Base-by-base conservation (phyloP, 2,797 vertebrate genomes). In the Thunnus albacares region DNA sequence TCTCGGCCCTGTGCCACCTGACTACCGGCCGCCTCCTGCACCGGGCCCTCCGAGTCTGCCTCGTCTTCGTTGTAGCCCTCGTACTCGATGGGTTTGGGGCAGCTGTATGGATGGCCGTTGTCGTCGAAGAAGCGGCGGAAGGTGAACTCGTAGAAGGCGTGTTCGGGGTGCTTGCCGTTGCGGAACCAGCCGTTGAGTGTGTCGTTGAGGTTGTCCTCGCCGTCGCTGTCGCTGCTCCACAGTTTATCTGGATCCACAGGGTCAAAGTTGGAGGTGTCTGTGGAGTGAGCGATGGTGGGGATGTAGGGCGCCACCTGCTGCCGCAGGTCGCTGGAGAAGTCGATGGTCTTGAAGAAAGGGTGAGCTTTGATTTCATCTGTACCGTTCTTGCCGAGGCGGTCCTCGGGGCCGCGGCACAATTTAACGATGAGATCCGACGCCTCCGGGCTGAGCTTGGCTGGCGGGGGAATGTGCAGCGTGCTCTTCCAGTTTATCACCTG, bases 91-190 rank as follows among this genome's bases (percentile, higher is more conserved):
- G 98, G 98, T 75, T 99, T 99, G 83, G 98, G 98, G 87, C 96
- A 98, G 95, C 97, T 99, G 94, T 99, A 99, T 0, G 98, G 98
- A 86, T 99, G 98, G 43, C 98, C 98, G 0, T 99, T 97, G 95
- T 99, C 98, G 67, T 99, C 98, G 0, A 99, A 99, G 95, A 99
- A 99, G 89, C 98, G 96, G 18, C 98, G 96, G 95, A 99, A 99
- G 85, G 98, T 99, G 89, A 99, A 99, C 86, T 99, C 98, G 0
- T 99, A 99, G 86, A 99, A 99, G 14, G 98, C 98, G 10, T 99
- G 98, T 61, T 99, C 98, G 0, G 98, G 97, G 89, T 99, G 98
- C 83, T 98, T 98, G 66, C 98, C 98, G 5, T 98, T 98, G 91
- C 97, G 97, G 93, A 98, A 98, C 98, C 97, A 99, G 75, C 96